Evolutionary conservation across 2,888 invertebrate species (phyloP).

Genomic region (Rhaphigaster nebulosa): DNA sequence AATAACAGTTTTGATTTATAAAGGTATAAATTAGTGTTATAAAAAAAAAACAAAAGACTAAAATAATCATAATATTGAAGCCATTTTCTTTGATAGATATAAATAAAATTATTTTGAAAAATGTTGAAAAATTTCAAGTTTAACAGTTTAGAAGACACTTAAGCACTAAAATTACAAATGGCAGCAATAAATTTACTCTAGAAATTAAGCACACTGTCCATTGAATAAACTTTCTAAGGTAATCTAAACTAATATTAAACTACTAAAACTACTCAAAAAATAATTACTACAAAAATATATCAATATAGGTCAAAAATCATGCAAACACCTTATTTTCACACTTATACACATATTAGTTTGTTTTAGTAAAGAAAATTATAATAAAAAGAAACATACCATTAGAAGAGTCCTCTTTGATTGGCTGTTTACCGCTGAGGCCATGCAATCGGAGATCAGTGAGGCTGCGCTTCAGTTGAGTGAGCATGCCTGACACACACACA

Average conservation of each 20-base stretch:
- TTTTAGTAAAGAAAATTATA: neutral
- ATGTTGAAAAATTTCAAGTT: neutral
- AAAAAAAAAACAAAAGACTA: neutral
- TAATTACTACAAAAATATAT: neutral
- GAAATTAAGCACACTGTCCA: neutral
- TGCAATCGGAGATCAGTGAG: slow-evolving; percentile 84
- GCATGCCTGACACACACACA: slow-evolving; percentile 77
- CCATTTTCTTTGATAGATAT: neutral
- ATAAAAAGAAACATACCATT: slow-evolving; percentile 62
- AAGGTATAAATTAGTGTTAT: neutral
- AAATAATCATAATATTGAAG: neutral
- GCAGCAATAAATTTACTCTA: neutral
- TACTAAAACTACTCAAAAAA: neutral
- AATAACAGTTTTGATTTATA: neutral
- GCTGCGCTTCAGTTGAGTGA: slow-evolving; percentile 90
- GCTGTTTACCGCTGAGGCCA: slow-evolving; percentile 65
- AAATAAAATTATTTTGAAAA: neutral
- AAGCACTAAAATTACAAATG: neutral
- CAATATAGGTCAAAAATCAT: neutral
- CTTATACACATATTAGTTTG: neutral
- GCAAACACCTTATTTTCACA: neutral
- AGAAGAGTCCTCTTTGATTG: slow-evolving; percentile 65
- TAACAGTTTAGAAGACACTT: neutral
- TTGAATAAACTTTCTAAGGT: neutral
- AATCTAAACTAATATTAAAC: neutral